Base-by-base conservation (phyloP, 2,888 invertebrate genomes). In the Trilocha varians region DNA sequence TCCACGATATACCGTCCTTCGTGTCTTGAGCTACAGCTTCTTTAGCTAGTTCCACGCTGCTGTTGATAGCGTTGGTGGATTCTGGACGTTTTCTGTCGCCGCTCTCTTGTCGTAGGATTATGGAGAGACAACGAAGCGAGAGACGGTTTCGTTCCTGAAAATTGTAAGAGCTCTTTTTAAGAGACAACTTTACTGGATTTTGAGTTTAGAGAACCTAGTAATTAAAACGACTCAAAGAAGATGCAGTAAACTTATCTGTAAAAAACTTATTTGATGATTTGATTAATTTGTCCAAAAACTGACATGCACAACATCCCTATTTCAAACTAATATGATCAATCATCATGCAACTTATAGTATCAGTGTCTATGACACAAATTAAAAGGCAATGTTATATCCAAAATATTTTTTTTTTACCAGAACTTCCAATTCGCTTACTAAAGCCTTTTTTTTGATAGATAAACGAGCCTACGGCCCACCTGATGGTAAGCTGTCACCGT, bases 1-100 rank as follows among this genome's bases (percentile, higher is more conserved):
- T 87, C 96, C 96, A 96, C 0, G 95, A 95, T 5, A 89, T 80
- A 1, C 95, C 95, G 77, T 96, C 95, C 39, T 73, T 82, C 6
- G 91, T 88, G 62, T 96, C 94, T 18, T 93, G 69, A 38, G 91
- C 87, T 0, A 96, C 91, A 0, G 96, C 94, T 60, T 95, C 93
- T 67, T 93, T 94, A 0, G 96, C 96, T 55, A 91, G 87, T 39
- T 89, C 89, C 0, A 95, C 88, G 46, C 95, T 94, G 54, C 89
- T 88, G 42, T 91, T 84, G 13, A 94, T 88, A 51, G 90, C 88
- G 34, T 88, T 83, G 13, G 86, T 71, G 37, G 87, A 83, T 46
- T 91, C 88, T 8, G 87, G 84, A 1, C 70, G 63, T 25, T 83
- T 80, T 35, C 69, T 59, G 2, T 55, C 50, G 0, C 63, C 55